phyloP scores from a whole-genome alignment of 2,113 vertebrate species.

The Caranx melampygus region DNA sequence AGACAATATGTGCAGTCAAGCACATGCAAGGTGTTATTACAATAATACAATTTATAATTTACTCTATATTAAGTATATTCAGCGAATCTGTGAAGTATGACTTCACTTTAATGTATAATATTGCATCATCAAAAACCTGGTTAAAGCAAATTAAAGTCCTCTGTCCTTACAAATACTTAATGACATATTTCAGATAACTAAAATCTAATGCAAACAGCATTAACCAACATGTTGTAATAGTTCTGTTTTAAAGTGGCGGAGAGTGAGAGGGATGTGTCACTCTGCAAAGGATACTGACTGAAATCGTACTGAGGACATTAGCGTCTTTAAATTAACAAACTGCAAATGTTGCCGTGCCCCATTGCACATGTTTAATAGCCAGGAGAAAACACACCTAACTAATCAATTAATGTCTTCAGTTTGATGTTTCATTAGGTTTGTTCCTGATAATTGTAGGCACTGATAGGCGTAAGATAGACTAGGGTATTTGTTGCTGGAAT shows the following conservation, averaged over 20 bases:
- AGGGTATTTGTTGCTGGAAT: background rate
- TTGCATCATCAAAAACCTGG: no score
- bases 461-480: background rate
- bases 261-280: background rate
- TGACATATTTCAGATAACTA: background rate
- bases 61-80: no score
- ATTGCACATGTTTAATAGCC: background rate
- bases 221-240: background rate
- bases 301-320: background rate
- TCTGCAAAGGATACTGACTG: background rate
- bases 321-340: background rate
- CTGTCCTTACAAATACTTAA: no score
- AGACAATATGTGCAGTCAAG: no score
- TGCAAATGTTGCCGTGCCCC: no score
- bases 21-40: no score
- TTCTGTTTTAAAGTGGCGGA: background rate
- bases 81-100: no score
- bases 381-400: background rate
- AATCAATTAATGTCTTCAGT: background rate
- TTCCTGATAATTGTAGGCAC: background rate
- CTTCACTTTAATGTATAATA: no score
- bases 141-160: no score
- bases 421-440: background rate
- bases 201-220: background rate
- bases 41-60: no score